These are phyloP conservation scores for Scaptomyza flava DNA, from an alignment of 2,888 invertebrate species.

Conservation along the genomic window DNA sequence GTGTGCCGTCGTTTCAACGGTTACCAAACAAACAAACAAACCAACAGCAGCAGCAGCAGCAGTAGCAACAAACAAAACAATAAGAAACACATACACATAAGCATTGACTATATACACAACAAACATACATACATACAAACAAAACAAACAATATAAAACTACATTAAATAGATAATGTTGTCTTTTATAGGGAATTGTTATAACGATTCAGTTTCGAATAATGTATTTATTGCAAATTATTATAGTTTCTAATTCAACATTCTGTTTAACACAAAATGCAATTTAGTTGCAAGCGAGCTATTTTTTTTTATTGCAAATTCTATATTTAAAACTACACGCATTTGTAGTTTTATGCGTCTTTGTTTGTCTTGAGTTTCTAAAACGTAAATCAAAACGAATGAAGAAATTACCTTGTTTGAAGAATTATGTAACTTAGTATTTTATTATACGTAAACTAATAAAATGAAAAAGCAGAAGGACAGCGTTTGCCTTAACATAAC, in stretches of 20 bases:
- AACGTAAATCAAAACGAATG: conserved; percentile 58
- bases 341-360: conserved; percentile 71
- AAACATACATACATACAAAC: conserved; percentile 41
- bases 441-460: conserved; percentile 84
- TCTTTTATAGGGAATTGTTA: conserved; percentile 80
- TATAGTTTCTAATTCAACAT: conserved; percentile 50
- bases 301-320: too few species aligned
- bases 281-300: conserved; percentile 68
- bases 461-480: conserved; percentile 84
- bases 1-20: conserved; percentile 72
- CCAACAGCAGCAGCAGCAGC: conserved; percentile 5
- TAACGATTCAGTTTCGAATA: conserved; percentile 60
- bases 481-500: conserved; percentile 83
- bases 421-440: conserved; percentile 83
- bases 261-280: conserved; percentile 42
- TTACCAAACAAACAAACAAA: conserved; percentile 47
- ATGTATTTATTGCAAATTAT: conserved; percentile 65
- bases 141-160: conserved; percentile 23
- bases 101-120: conserved; percentile 53
- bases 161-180: conserved; percentile 74
- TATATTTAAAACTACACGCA: conserved; percentile 14
- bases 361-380: conserved; percentile 67
- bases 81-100: conserved; percentile 39
- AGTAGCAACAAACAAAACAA: conserved; percentile 28
- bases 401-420: conserved; percentile 63